Conservation (phyloP, 2,113 vertebrate genomes). For the Odocoileus hemionus region DNA sequence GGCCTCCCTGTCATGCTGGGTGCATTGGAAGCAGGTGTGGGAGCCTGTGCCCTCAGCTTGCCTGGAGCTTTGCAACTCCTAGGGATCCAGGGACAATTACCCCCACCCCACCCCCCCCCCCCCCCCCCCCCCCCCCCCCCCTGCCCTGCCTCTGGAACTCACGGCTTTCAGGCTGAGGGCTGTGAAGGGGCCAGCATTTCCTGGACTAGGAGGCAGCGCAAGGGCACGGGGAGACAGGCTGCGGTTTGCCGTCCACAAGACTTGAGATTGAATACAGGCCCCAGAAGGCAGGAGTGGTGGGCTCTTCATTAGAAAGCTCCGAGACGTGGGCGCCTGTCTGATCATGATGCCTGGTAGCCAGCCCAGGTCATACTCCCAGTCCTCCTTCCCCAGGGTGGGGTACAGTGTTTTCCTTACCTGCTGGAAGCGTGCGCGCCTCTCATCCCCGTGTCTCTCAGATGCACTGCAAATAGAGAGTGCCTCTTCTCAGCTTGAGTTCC, state of each 20-base stretch:
- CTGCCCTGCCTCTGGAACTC: neutral
- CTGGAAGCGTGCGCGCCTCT: accelerated
- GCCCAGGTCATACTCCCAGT: neutral
- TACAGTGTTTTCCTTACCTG: neutral
- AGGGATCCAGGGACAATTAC: neutral
- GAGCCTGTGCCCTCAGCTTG: neutral
- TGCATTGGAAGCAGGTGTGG: neutral
- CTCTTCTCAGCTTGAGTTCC: neutral
- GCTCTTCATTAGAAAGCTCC: neutral
- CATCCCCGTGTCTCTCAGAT: accelerated
- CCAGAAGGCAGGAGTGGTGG: neutral
- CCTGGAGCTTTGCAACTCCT: neutral
- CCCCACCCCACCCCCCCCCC: too few species aligned
- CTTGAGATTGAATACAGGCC: neutral
- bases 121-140: too few species aligned
- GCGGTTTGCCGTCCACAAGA: neutral
- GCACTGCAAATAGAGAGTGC: too few species aligned
- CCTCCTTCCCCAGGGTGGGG: neutral
- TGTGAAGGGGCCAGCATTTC: neutral
- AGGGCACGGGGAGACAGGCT: neutral
- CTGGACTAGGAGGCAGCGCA: neutral
- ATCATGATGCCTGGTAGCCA: neutral
- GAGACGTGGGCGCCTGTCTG: too few species aligned
- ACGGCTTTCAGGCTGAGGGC: neutral
- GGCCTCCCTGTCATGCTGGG: neutral